Percentiles rank a stretch among this genome's conserved stretches.
These are phyloP conservation scores for Halocaridina rubra DNA, from an alignment of 2,888 invertebrate species.

Conservation along the genomic window DNA sequence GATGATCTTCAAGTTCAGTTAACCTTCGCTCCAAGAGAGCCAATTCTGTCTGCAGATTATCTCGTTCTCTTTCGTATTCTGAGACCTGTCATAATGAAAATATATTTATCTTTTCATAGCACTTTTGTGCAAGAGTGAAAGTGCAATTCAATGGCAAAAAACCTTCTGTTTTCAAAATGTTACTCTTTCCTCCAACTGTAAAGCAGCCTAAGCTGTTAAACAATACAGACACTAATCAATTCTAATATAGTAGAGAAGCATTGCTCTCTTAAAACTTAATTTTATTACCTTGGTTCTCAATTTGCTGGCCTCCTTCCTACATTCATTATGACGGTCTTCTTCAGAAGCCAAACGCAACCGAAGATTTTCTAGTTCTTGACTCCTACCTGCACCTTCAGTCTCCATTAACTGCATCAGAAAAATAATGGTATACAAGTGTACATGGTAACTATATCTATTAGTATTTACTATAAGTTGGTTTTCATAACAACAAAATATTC, in stretches of 20 bases:
- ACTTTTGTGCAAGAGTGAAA: no score
- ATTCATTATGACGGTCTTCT: constrained; percentile 58
- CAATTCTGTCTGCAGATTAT: constrained; percentile 59
- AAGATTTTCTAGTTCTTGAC: constrained; percentile 55
- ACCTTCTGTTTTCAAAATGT: no score
- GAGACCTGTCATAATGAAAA: constrained; percentile 40
- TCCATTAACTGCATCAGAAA: constrained; percentile 51
- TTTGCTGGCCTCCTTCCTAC: constrained; percentile 54
- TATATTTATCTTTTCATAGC: neutral
- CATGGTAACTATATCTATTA: no score
- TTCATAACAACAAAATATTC: no score
- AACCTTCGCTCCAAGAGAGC: constrained; percentile 59
- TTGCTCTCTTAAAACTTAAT: no score
- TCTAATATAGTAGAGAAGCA: no score
- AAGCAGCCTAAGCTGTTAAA: no score
- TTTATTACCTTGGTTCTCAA: constrained; percentile 56
- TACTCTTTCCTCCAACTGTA: no score
- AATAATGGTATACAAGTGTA: no score
- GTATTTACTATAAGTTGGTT: no score
- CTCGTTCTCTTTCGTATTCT: constrained; percentile 60
- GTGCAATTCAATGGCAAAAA: no score
- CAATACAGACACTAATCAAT: no score
- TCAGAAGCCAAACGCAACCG: constrained; percentile 53
- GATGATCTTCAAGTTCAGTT: constrained; percentile 62
- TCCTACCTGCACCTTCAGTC: constrained; percentile 45